Percentiles rank a stretch among this genome's conserved stretches.
Conservation (phyloP, 2,888 invertebrate species). For the Polyploca ridens region DNA sequence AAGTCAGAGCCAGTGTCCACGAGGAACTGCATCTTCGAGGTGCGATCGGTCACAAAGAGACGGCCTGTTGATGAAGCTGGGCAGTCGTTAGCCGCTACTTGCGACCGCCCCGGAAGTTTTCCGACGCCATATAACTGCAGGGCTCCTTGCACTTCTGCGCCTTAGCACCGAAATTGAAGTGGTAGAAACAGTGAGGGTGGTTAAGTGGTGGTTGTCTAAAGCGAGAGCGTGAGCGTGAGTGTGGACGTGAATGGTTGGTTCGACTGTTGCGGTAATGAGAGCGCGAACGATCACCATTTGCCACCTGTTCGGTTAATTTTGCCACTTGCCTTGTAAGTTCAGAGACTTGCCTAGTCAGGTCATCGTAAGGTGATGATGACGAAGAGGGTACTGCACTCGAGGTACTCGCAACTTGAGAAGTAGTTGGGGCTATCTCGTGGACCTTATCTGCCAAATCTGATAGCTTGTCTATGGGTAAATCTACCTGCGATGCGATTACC, state of each 20-base stretch:
- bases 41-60: slow-evolving; percentile 22
- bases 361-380: not conserved
- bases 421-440: slow-evolving; percentile 8
- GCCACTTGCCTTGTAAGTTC: not conserved
- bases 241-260: no score
- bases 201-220: not conserved
- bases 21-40: slow-evolving; percentile 21
- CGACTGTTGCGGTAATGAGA: not conserved
- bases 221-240: no score
- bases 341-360: not conserved
- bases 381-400: not conserved
- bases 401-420: not conserved
- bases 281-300: slow-evolving; percentile 9
- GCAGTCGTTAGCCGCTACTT: slow-evolving; percentile 27
- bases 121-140: slow-evolving; percentile 17
- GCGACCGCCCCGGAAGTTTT: slow-evolving; percentile 27
- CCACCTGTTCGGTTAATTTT: not conserved
- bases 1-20: not conserved
- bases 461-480: slow-evolving; percentile 12
- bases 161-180: slow-evolving; percentile 10
- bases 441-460: slow-evolving; percentile 18
- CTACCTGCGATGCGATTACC: slow-evolving; percentile 22
- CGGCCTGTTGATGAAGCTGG: slow-evolving; percentile 20
- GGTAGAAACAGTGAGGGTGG: slow-evolving; percentile 19
- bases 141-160: slow-evolving; percentile 19